Conservation (phyloP, 2,797 vertebrate species). For the Psittacula echo region DNA sequence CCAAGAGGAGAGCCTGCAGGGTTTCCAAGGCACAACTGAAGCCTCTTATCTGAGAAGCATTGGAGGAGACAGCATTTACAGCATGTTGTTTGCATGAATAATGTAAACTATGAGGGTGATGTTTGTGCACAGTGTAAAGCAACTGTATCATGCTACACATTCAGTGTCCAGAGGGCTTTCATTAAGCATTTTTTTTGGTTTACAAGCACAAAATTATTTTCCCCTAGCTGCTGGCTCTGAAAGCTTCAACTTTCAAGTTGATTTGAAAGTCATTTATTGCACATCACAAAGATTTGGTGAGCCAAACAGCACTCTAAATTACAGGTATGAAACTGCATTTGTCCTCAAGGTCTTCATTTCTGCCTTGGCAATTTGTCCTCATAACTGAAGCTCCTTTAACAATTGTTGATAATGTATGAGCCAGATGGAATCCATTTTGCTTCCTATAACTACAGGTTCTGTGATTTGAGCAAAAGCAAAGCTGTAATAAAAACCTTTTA, state of each 20-base stretch:
- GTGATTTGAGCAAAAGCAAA: neutral
- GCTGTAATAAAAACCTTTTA: conserved; percentile 25
- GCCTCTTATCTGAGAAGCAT: neutral
- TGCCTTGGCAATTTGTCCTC: conserved; percentile 1
- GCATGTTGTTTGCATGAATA: conserved; percentile 57
- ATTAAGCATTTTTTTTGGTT: neutral
- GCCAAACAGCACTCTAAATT: conserved; percentile 25
- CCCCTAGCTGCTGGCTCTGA: neutral
- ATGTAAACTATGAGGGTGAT: conserved; percentile 28
- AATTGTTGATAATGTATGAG: neutral
- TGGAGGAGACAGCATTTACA: conserved; percentile 36
- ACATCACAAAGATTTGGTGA: neutral
- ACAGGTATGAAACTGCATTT: conserved; percentile 14
- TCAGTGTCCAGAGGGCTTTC: conserved; percentile 8
- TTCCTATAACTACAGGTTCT: neutral
- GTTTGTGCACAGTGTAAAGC: conserved; percentile 13
- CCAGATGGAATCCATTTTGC: conserved; percentile 8
- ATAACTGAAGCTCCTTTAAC: neutral
- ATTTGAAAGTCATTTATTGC: conserved; percentile 17
- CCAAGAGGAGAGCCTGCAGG: neutral
- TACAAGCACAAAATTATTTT: neutral
- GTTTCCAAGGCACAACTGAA: neutral
- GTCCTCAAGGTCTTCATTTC: conserved; percentile 31
- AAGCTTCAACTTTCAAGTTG: conserved; percentile 19
- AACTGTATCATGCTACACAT: neutral